A percentile compares a stretch with the other conserved stretches of the same genome.
These are phyloP conservation scores for Coreius guichenoti DNA, from an alignment of 2,797 vertebrate genomes.

Conservation along the genomic window DNA sequence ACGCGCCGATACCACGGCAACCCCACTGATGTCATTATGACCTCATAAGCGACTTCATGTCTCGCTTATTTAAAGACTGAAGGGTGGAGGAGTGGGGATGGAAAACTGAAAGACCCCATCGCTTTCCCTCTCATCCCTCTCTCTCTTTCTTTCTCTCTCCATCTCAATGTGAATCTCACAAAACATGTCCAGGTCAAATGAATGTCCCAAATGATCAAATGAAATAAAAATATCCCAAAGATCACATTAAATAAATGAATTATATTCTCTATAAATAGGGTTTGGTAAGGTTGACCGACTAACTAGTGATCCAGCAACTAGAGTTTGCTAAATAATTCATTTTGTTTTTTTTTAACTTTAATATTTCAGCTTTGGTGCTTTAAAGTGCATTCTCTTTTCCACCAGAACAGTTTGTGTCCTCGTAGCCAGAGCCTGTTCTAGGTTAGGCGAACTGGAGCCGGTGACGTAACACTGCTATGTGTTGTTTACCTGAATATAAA, in stretches of 20 bases:
- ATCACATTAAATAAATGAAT: not conserved
- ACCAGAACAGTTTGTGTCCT: not conserved
- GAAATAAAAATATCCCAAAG: not conserved
- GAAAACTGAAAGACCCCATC: slow-evolving; percentile 48
- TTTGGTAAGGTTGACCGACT: not conserved
- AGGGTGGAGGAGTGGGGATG: slow-evolving; percentile 27
- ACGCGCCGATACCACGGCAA: slow-evolving; percentile 48
- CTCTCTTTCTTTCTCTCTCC: not conserved
- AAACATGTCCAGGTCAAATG: not conserved
- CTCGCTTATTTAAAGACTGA: slow-evolving; percentile 43
- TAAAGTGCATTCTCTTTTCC: not conserved
- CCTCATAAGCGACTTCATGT: slow-evolving; percentile 41
- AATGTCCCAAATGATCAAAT: not conserved
- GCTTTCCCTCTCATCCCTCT: not conserved
- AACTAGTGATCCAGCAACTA: not conserved
- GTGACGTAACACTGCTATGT: no score
- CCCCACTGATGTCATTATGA: slow-evolving; percentile 59
- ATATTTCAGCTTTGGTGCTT: not conserved
- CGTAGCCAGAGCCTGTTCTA: no score
- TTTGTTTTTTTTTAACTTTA: no score
- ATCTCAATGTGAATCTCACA: not conserved
- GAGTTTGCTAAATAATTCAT: not conserved
- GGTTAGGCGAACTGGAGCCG: no score
- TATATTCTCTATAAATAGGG: not conserved
- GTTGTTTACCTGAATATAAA: no score